Percentiles rank a stretch among this genome's conserved stretches.
Conservation (phyloP, 2,888 invertebrate species). For the Nemoura dubitans region DNA sequence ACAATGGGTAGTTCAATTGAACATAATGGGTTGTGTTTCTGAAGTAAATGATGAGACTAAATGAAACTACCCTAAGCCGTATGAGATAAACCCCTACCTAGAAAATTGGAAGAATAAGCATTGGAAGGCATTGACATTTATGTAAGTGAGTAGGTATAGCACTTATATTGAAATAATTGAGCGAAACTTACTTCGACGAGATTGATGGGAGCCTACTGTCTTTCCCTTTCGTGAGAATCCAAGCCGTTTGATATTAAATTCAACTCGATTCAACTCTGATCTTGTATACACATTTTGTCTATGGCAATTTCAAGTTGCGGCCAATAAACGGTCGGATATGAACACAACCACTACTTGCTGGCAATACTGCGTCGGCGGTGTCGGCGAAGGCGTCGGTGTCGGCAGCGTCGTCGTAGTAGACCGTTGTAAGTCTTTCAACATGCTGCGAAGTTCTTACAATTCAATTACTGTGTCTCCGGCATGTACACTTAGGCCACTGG, state of each 20-base stretch:
- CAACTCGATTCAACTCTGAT: neutral
- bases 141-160: too few species aligned
- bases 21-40: too few species aligned
- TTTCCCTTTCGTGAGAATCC: neutral
- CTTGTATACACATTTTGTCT: slow-evolving; percentile 8
- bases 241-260: neutral
- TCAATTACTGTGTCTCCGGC: slow-evolving; percentile 24
- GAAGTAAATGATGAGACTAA: too few species aligned
- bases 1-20: too few species aligned
- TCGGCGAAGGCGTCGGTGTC: neutral
- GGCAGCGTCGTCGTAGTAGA: neutral
- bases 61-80: too few species aligned
- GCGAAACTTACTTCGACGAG: too few species aligned
- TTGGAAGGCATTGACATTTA: too few species aligned
- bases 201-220: too few species aligned
- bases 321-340: slow-evolving; percentile 4
- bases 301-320: neutral
- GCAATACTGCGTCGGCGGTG: neutral
- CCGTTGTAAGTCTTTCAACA: neutral
- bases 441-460: slow-evolving; percentile 22
- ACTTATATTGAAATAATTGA: too few species aligned
- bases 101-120: too few species aligned
- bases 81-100: too few species aligned
- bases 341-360: neutral
- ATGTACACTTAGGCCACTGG: slow-evolving; percentile 7